Conservation (phyloP, 2,113 vertebrate species). For the Noctilio leporinus region DNA sequence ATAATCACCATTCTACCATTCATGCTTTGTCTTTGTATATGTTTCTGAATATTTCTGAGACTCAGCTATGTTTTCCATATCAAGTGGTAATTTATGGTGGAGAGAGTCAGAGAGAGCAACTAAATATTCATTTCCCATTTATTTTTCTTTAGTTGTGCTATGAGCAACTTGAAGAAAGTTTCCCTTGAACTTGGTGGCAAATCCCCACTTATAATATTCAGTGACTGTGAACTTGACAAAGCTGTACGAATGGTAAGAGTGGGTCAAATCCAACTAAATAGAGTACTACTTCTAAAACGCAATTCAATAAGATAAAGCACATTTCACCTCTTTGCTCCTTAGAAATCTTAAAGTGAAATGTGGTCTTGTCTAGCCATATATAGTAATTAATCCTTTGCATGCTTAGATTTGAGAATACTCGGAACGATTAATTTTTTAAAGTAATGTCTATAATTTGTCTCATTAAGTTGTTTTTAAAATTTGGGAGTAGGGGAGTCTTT, state of each 20-base stretch:
- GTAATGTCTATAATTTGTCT: not conserved
- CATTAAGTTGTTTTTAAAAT: not conserved
- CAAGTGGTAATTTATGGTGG: not conserved
- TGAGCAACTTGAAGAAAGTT: conserved; percentile 86
- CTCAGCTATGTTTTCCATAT: not conserved
- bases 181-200: conserved; percentile 88
- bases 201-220: conserved; percentile 87
- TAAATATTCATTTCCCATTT: not conserved
- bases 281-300: not conserved
- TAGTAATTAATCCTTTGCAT: not conserved
- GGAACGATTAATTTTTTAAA: not conserved
- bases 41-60: not conserved
- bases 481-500: not conserved
- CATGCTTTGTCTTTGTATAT: not conserved
- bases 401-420: not conserved
- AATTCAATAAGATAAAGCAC: not conserved
- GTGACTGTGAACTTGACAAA: conserved; percentile 87
- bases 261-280: not conserved
- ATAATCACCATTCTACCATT: not conserved
- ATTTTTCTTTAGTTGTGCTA: conserved; percentile 77
- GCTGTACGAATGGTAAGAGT: conserved; percentile 84
- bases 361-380: not conserved
- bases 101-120: not conserved
- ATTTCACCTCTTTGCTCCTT: not conserved
- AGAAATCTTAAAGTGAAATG: not conserved